Conservation (phyloP, 2,888 invertebrate genomes). For the Pseudococcus viburni region DNA sequence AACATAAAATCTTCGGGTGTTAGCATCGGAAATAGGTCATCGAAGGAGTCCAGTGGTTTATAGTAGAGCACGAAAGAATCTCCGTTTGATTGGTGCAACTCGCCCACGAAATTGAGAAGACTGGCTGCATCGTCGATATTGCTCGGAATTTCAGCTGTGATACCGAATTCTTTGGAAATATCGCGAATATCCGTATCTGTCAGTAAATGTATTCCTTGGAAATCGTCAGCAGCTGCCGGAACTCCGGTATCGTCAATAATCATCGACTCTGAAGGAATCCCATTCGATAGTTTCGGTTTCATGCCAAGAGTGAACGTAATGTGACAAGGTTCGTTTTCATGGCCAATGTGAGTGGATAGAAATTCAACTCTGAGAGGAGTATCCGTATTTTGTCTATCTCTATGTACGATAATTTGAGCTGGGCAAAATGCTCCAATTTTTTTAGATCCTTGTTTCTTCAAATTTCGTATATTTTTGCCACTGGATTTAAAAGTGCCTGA, state of each 20-base stretch:
- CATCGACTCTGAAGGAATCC: background rate
- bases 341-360: constrained; percentile 17
- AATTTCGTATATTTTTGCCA: background rate
- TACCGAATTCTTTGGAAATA: background rate
- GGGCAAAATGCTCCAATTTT: background rate
- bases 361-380: background rate
- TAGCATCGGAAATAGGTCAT: background rate
- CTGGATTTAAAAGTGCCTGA: background rate
- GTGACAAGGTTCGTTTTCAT: constrained; percentile 43
- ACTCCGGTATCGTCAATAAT: background rate
- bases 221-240: background rate
- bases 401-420: background rate
- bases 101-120: background rate
- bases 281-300: background rate
- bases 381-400: background rate
- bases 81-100: background rate
- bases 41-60: background rate
- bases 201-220: background rate
- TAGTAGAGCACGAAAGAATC: background rate
- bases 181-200: background rate
- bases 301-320: background rate
- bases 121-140: background rate
- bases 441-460: background rate
- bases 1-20: background rate
- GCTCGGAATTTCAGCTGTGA: background rate